phyloP scores from a whole-genome alignment of 2,888 invertebrate genomes.

The Lysandra bellargus region DNA sequence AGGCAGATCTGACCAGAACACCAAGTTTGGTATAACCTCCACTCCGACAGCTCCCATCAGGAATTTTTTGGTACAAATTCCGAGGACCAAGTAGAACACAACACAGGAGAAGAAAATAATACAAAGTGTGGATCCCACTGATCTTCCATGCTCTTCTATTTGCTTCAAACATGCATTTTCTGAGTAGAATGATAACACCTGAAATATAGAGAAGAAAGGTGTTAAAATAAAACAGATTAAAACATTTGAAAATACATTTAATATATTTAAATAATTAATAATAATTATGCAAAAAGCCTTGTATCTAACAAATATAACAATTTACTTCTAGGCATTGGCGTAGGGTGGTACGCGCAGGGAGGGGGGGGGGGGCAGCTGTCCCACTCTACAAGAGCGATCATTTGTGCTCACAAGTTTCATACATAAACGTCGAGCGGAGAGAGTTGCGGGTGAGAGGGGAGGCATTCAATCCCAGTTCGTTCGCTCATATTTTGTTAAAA shows the following conservation, averaged over 20 bases:
- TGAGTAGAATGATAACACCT: conserved; percentile 77
- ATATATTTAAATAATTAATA: too few relatives aligned
- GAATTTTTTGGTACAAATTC: conserved; percentile 83
- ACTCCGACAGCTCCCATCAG: conserved; percentile 86
- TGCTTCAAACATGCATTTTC: conserved; percentile 69
- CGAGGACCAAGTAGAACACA: conserved; percentile 83
- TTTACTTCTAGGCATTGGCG: too few relatives aligned
- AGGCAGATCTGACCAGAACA: conserved; percentile 87
- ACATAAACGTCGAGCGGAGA: too few relatives aligned
- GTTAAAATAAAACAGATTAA: neutral
- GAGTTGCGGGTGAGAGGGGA: too few relatives aligned
- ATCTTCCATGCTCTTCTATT: conserved; percentile 66
- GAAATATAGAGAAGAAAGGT: conserved; percentile 46
- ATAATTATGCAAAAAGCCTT: too few relatives aligned
- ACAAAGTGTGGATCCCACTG: conserved; percentile 83
- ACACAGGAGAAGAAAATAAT: conserved; percentile 82
- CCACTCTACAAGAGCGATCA: too few relatives aligned
- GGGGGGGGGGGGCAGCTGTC: too few relatives aligned
- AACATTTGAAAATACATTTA: neutral
- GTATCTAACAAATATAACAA: too few relatives aligned
- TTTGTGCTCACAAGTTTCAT: too few relatives aligned
- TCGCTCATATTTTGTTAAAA: too few relatives aligned
- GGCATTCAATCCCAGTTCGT: too few relatives aligned
- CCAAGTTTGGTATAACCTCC: conserved; percentile 87
- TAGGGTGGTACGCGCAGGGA: too few relatives aligned